Conservation (phyloP, 2,113 vertebrate genomes). For the Anoura caudifer region DNA sequence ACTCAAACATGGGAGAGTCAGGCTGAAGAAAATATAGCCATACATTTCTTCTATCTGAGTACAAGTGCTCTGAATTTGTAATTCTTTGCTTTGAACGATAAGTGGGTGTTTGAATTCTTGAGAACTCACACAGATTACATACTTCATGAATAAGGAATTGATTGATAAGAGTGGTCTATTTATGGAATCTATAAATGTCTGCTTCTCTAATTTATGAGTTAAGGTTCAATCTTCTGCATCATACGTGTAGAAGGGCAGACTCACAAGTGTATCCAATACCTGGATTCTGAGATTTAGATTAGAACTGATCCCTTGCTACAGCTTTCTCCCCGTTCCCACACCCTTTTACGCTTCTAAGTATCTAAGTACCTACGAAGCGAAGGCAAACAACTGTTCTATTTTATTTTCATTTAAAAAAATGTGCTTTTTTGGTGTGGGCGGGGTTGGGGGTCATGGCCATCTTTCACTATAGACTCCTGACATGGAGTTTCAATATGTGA, state of each 20-base stretch:
- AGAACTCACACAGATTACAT: not conserved
- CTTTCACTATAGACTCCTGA: not conserved
- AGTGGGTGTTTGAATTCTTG: not conserved
- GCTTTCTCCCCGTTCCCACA: not conserved
- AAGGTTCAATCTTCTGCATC: not conserved
- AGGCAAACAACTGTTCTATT: not conserved
- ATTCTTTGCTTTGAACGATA: not conserved
- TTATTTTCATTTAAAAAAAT: not conserved
- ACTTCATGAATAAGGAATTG: not conserved
- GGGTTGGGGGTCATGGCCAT: no score
- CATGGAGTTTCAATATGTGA: not conserved
- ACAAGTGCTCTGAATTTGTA: not conserved
- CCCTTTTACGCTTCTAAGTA: not conserved
- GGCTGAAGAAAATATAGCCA: not conserved
- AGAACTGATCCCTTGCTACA: not conserved
- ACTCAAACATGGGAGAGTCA: not conserved
- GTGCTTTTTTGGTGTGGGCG: not conserved
- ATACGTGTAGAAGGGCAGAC: not conserved
- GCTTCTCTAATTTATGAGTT: not conserved
- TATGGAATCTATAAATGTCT: not conserved
- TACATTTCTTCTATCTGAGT: not conserved
- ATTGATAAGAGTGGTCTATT: not conserved
- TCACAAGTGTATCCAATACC: not conserved
- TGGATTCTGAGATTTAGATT: not conserved
- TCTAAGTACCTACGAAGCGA: not conserved